A percentile compares a stretch with the other conserved stretches of the same genome.
phyloP scores from a whole-genome alignment of 35 echinoderm and acorn worm genomes.

The Lytechinus variegatus region DNA sequence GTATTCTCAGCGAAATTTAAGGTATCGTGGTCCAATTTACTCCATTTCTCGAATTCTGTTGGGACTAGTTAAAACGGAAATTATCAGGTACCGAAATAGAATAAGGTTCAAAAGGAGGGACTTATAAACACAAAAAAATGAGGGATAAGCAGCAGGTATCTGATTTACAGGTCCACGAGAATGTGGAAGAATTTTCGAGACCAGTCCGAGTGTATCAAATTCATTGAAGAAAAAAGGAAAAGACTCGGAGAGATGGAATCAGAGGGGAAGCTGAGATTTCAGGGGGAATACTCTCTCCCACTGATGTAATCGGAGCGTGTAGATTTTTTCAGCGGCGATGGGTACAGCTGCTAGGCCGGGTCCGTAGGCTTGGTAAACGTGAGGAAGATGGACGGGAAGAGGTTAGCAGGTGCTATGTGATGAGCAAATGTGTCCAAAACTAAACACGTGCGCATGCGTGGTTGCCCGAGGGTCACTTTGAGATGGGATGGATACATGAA shows the following conservation, averaged over 20 bases:
- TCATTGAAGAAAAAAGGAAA: not conserved
- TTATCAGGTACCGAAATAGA: not conserved
- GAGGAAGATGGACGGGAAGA: not conserved
- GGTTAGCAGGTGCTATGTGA: not conserved
- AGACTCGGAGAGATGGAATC: not conserved
- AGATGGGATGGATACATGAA: slow-evolving; percentile 1
- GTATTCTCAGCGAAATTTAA: not conserved
- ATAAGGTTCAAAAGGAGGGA: not conserved
- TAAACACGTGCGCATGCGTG: not conserved
- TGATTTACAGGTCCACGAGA: not conserved
- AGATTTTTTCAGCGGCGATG: not conserved
- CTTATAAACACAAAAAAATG: not conserved
- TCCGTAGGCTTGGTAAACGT: not conserved
- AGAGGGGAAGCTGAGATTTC: not conserved
- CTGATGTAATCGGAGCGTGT: not conserved
- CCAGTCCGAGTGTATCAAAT: not conserved
- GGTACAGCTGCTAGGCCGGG: not conserved
- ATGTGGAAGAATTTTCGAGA: not conserved
- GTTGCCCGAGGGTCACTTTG: not conserved
- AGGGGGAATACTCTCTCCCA: not conserved
- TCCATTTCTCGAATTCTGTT: not conserved
- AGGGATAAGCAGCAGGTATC: not conserved
- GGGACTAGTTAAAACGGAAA: not conserved
- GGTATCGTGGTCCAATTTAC: not conserved
- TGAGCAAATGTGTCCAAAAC: slow-evolving; percentile 11